Evolutionary conservation across 2,797 vertebrate species (phyloP), one percentile per base, ranked within the genome.

Genomic region (Gila robusta): DNA sequence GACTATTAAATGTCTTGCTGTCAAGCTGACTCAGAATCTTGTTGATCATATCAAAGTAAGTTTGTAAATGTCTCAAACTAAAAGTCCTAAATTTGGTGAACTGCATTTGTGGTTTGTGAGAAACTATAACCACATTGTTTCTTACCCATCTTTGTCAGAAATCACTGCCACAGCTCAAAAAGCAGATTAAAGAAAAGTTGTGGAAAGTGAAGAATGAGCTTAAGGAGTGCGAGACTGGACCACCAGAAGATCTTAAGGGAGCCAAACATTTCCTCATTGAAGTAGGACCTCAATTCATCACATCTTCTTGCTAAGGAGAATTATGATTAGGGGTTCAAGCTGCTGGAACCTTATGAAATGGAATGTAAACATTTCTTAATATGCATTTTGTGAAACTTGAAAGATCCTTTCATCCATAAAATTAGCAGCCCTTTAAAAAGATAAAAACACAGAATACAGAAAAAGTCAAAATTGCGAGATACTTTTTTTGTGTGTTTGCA

Each of bases 11-110:
- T 3, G 1, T 14, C 87, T 96, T 86, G 95, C 96, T 9, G 83
- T 93, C 6, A 94, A 90, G 56, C 94, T 96, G 59, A 95, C 94
- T 35, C 62, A 62, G 0, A 92, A 96, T 67, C 95, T 96, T 56
- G 95, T 96, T 81, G 12, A 11, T 1, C 95, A 95, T 87, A 96
- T 96, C 66, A 86, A 49, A 81, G 96, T 96, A 91, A 94, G 95
- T 84, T 59, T 67, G 2, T 54, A 56, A 77, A 77, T 19, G 1
- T 17, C 23, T 47, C n/a, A 77, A 23, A 0, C 17, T 23, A 71
- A 52, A 32, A 28, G 26, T 56, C 44, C 35, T 74, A 2, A 19
- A 17, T 52, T 6, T 17, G 7, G 6, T 74, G n/a, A 32, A 49
- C n/a, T 73, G n/a, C 7, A 73, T 17, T 52, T 74, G 5, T 44